These are phyloP conservation scores for Greenwoodochromis staneri DNA, from an alignment of 2,113 vertebrate species.

Conservation along the genomic window DNA sequence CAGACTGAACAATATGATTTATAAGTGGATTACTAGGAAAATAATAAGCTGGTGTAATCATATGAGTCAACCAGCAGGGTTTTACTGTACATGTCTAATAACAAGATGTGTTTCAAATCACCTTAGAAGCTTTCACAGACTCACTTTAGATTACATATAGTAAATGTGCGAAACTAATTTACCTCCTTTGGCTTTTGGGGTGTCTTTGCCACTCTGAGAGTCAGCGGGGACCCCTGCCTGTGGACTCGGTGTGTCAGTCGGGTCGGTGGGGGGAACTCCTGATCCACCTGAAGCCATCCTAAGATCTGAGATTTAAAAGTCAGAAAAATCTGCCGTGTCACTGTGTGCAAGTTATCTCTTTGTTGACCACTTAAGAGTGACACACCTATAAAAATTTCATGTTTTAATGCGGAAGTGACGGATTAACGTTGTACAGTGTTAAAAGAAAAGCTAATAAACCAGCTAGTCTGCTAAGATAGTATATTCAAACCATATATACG, in stretches of 20 bases:
- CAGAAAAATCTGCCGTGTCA: background rate
- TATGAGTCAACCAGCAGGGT: background rate
- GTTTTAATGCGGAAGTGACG: constrained; percentile 12
- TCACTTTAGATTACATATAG: background rate
- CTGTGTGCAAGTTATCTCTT: background rate
- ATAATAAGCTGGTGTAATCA: background rate
- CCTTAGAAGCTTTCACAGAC: background rate
- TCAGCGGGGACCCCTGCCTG: background rate
- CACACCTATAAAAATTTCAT: background rate
- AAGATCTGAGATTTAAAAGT: background rate
- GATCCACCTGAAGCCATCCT: constrained; percentile 39
- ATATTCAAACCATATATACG: background rate
- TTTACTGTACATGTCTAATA: background rate
- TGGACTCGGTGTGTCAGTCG: background rate
- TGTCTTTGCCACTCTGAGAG: background rate
- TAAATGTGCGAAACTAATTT: background rate
- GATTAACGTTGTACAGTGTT: background rate
- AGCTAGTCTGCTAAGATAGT: background rate
- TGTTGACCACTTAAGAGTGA: background rate
- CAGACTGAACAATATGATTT: background rate
- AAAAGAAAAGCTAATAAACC: background rate
- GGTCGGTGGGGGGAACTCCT: background rate
- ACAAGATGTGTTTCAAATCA: background rate
- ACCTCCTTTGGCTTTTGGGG: background rate
- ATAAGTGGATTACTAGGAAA: background rate